Percentiles rank a stretch among this genome's conserved stretches.
phyloP scores from a whole-genome alignment of 2,888 invertebrate genomes.

The Oxystoma pomonae region DNA sequence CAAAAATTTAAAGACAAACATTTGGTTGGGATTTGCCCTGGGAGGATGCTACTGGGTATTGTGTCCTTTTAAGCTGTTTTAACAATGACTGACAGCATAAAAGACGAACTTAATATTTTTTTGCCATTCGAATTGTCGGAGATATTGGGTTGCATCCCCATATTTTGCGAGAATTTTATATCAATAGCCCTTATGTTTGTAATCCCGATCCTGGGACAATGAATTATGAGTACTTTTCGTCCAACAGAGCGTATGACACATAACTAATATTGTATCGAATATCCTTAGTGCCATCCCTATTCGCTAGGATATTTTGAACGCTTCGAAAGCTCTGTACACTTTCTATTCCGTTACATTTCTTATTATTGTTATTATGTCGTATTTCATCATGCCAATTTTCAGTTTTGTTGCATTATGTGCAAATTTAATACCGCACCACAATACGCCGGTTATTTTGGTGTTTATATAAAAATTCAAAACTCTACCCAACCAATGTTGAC shows the following conservation, averaged over 20 bases:
- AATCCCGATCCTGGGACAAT: constrained; percentile 36
- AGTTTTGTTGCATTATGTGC: not conserved
- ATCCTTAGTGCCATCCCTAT: constrained; percentile 25
- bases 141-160: constrained; percentile 39
- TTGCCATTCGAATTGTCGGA: constrained; percentile 35
- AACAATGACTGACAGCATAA: constrained; percentile 44
- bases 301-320: constrained; percentile 32
- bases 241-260: constrained; percentile 42
- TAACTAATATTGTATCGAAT: constrained; percentile 42
- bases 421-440: not conserved
- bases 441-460: not conserved
- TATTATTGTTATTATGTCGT: not conserved
- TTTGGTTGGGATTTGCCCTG: constrained; percentile 16
- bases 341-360: not conserved
- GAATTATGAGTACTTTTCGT: constrained; percentile 42
- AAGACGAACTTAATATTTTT: constrained; percentile 39
- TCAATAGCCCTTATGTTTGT: constrained; percentile 42
- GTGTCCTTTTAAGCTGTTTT: constrained; percentile 23
- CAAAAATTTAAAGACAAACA: constrained; percentile 23
- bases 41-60: constrained; percentile 16
- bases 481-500: not conserved
- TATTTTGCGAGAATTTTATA: constrained; percentile 38
- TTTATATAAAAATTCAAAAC: not conserved
- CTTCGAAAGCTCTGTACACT: constrained; percentile 28
- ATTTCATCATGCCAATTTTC: not conserved